Percentiles rank a stretch among this genome's conserved stretches.
Conservation (phyloP, 2,888 invertebrate genomes). For the Lasioglossum lativentre region DNA sequence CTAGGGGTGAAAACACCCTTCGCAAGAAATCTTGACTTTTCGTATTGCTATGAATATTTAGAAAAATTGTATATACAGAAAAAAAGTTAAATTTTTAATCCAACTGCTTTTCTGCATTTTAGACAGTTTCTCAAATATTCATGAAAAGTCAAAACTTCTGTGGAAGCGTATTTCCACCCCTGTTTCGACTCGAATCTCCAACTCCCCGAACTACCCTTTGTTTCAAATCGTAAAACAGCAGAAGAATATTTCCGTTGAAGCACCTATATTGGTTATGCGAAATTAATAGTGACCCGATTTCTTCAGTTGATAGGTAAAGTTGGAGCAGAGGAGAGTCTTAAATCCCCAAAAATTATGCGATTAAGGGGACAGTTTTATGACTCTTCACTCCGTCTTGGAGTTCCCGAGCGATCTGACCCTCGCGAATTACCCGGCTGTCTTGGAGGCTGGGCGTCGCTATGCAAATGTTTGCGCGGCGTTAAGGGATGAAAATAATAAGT, state of each 20-base stretch:
- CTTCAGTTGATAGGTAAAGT: neutral
- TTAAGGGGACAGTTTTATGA: neutral
- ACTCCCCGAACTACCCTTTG: neutral
- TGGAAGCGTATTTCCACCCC: neutral
- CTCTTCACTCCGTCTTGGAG: neutral
- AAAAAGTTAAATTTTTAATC: neutral
- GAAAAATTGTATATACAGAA: neutral
- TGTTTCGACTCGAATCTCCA: neutral
- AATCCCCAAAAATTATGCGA: neutral
- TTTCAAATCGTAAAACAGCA: neutral
- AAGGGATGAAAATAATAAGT: constrained; percentile 78
- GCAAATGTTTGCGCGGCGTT: constrained; percentile 77
- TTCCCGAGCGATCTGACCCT: constrained; percentile 26
- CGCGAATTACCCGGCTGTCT: constrained; percentile 5
- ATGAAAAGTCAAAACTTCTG: neutral
- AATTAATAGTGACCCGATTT: neutral
- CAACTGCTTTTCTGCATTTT: neutral
- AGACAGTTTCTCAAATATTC: neutral
- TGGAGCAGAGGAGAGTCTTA: neutral
- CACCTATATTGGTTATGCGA: neutral
- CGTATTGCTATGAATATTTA: neutral
- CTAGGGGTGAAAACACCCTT: neutral
- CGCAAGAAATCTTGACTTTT: neutral
- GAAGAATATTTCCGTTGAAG: neutral
- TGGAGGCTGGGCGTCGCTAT: constrained; percentile 59